Evolutionary conservation across 2,113 vertebrate genomes (phyloP), one percentile per base, ranked within the genome.

Genomic region (Melanerpes formicivorus): DNA sequence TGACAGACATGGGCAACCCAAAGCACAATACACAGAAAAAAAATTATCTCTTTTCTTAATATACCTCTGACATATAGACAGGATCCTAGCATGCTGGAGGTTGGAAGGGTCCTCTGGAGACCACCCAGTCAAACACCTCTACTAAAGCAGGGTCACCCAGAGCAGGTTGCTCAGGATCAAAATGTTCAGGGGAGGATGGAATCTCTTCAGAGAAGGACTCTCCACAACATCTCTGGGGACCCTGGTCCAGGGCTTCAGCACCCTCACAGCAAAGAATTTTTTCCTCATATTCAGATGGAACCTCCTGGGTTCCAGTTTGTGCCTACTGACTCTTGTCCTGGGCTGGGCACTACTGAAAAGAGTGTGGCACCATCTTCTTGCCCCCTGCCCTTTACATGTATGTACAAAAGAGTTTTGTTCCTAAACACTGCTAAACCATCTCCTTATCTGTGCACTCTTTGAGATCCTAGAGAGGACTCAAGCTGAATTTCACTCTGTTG

Each of bases 391-490:
- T 64, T 64, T 40, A 27, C 37, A 8, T 5, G 11, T 16, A 55
- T 3, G 27, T 56, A 75, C 27, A 60, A 59, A 88, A 23, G 3
- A 67, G 15, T 30, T 84, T 32, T 58, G 40, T 60, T 14, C 25
- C 60, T 16, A 55, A 84, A 84, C 75, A 16, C 7, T 64, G 21
- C 44, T 54, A 74, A 59, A 56, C 15, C 10, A 16, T 8, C 48
- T 74, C 40, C 26, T 16, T 77, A 80, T 78, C n/a, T 40, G 54
- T 44, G 76, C 93, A 26, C 30, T 9, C 17, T 29, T 40, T 75
- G 37, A 0, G 2, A 3, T 23, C 37, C 71, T 71, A 79, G 18
- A 37, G 0, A 4, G 44, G 65, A 63, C 6, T 16, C 17, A 10
- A 48, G 30, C 9, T 70, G 44, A 73, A 46, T 19, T 66, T 30